phyloP scores from a whole-genome alignment of 2,797 vertebrate species.

The Anguilla pacifica region DNA sequence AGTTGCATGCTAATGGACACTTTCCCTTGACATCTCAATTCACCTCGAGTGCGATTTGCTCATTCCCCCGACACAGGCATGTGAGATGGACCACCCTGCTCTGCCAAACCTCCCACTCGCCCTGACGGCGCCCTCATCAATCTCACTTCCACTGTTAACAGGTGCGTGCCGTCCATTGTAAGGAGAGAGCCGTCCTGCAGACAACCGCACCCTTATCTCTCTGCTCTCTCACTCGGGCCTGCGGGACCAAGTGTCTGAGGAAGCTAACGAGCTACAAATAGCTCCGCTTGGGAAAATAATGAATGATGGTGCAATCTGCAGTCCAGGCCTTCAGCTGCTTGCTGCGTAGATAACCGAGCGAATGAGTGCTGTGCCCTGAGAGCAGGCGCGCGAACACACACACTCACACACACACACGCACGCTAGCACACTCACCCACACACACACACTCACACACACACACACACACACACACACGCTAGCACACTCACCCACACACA shows the following conservation, averaged over 20 bases:
- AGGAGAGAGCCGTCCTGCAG: neutral
- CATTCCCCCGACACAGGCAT: neutral
- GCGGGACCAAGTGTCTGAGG: slow-evolving; percentile 18
- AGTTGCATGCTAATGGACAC: neutral
- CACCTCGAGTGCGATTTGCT: neutral
- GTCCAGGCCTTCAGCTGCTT: neutral
- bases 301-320: neutral
- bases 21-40: slow-evolving; percentile 1
- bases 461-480: no score
- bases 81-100: slow-evolving; percentile 13
- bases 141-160: neutral
- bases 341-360: neutral
- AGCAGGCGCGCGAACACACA: neutral
- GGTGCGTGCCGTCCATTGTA: slow-evolving; percentile 20
- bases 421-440: no score
- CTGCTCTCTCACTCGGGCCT: slow-evolving; percentile 2
- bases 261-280: slow-evolving; percentile 23
- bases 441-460: no score
- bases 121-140: slow-evolving; percentile 7
- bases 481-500: no score
- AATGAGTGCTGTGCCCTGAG: neutral
- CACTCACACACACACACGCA: neutral
- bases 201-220: neutral
- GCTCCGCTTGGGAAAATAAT: neutral
- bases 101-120: neutral